Conservation (phyloP, 2,797 vertebrate species). For the Myotis pilosus region DNA sequence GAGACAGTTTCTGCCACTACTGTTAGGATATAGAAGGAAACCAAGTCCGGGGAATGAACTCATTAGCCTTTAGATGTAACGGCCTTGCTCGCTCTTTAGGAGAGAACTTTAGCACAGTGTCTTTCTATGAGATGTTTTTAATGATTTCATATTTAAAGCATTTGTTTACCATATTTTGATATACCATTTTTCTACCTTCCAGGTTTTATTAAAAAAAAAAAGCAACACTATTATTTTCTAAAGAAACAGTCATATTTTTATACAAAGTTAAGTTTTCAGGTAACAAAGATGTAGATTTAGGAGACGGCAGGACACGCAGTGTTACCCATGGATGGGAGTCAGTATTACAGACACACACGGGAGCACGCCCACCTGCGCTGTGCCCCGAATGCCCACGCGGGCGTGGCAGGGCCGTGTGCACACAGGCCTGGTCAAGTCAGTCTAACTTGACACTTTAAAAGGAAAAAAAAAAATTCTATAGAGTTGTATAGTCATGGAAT, state of each 20-base stretch:
- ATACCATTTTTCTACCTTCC: conserved; percentile 82
- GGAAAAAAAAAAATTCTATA: background rate
- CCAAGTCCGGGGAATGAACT: background rate
- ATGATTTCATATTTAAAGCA: conserved; percentile 77
- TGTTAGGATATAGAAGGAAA: background rate
- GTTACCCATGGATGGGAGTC: conserved; percentile 36
- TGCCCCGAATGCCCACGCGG: background rate
- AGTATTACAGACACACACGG: background rate
- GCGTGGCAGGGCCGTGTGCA: background rate
- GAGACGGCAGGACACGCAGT: conserved; percentile 26
- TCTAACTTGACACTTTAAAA: conserved; percentile 34
- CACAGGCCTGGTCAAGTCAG: background rate
- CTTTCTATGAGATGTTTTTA: conserved; percentile 81
- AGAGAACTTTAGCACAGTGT: conserved; percentile 78
- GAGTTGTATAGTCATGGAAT: background rate
- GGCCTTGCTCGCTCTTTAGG: background rate
- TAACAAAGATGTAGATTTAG: conserved; percentile 59
- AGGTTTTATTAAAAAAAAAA: conserved; percentile 80
- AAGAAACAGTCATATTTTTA: conserved; percentile 85
- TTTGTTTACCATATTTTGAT: conserved; percentile 86
- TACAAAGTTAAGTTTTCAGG: conserved; percentile 79
- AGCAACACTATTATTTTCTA: conserved; percentile 80
- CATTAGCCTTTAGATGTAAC: background rate
- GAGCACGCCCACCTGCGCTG: background rate
- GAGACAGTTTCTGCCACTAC: background rate